These are phyloP conservation scores for Carassius auratus DNA, from an alignment of 2,113 vertebrate species.

Conservation along the genomic window DNA sequence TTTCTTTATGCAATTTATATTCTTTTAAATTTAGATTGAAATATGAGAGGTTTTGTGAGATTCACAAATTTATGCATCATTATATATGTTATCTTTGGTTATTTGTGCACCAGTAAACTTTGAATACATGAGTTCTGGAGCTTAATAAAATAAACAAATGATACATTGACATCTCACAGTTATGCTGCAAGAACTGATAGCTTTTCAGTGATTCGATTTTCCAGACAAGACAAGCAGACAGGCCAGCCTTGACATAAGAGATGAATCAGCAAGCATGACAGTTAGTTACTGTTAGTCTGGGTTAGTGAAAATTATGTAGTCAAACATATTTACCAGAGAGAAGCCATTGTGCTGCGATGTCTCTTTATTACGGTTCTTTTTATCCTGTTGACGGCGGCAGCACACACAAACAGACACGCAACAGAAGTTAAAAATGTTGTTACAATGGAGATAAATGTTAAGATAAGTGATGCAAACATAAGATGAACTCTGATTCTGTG, in stretches of 20 bases:
- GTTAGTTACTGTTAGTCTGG: constrained; percentile 14
- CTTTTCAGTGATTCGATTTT: neutral
- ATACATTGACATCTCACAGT: neutral
- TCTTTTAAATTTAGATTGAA: neutral
- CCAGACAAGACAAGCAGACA: constrained; percentile 14
- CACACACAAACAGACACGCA: constrained; percentile 39
- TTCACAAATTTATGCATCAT: neutral
- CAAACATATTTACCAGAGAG: constrained; percentile 62
- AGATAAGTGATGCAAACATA: constrained; percentile 11
- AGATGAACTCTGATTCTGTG: neutral
- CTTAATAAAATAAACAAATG: neutral
- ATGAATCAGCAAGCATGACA: constrained; percentile 10
- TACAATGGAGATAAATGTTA: constrained; percentile 25
- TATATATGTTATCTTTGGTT: neutral
- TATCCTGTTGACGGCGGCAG: constrained; percentile 54
- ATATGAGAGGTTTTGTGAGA: neutral
- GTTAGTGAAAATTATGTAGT: constrained; percentile 45
- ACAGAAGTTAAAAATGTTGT: constrained; percentile 47
- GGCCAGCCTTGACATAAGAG: neutral
- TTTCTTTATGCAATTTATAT: neutral
- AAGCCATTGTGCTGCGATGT: constrained; percentile 59
- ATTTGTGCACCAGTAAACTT: neutral
- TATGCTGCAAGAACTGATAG: neutral
- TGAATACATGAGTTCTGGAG: neutral
- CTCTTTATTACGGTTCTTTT: constrained; percentile 63